phyloP scores from a whole-genome alignment of 2,888 invertebrate genomes.

The Glaucopsyche alexis region DNA sequence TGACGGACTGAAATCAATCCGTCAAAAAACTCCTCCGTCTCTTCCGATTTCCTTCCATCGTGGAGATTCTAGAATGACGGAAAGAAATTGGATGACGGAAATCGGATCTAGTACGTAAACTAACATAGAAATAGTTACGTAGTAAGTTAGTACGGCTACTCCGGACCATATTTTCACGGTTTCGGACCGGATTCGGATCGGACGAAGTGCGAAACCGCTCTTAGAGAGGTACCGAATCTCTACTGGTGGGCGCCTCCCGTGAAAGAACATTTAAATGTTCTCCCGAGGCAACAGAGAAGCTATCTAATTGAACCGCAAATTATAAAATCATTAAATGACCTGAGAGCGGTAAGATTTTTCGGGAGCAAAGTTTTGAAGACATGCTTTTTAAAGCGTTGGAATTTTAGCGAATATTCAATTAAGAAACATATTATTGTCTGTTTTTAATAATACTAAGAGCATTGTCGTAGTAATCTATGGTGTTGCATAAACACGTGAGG shows the following conservation, averaged over 20 bases:
- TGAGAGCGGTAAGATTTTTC: conserved; percentile 36
- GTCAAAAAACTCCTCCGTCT: too few species aligned
- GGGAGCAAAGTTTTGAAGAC: neutral
- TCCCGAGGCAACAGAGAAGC: conserved; percentile 57
- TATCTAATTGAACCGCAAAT: conserved; percentile 55
- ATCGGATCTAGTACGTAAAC: too few species aligned
- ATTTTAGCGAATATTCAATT: neutral
- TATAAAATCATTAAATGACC: conserved; percentile 67
- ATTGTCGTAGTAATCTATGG: too few species aligned
- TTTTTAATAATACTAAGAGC: neutral
- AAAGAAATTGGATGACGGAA: too few species aligned
- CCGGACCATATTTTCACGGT: too few species aligned
- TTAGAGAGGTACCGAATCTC: conserved; percentile 14
- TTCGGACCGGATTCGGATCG: too few species aligned
- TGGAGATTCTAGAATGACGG: too few species aligned
- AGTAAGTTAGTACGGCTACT: too few species aligned
- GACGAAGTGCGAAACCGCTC: too few species aligned
- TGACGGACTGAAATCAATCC: too few species aligned
- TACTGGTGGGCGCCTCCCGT: conserved; percentile 37
- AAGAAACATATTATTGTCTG: neutral
- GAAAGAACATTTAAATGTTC: conserved; percentile 56
- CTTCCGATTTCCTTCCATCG: too few species aligned
- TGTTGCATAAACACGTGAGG: neutral
- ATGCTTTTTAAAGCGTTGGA: neutral
- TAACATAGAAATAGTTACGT: too few species aligned